Evolutionary conservation across 2,888 invertebrate species (phyloP), one percentile per base, ranked within the genome.

Genomic region (Perdita meconis): DNA sequence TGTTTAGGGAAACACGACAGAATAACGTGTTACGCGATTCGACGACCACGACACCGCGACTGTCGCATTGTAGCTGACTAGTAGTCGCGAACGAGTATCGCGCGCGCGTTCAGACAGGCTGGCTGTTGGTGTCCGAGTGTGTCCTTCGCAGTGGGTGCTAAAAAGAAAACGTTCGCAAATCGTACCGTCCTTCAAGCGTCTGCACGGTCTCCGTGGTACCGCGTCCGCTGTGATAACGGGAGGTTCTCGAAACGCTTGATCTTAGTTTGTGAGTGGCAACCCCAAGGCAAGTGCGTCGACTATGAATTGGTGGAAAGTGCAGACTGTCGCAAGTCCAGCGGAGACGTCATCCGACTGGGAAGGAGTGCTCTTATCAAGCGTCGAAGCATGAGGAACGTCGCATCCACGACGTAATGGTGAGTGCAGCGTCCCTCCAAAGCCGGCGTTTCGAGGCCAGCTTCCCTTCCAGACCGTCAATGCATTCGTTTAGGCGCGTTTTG

Each of bases 321-420:
- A 42, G 53, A 53, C 70, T 69, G 72, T 81, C 64, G 77, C 67
- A 63, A 66, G 59, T 68, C 64, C 69, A 64, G 30, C 65, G 59
- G 55, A 68, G 71, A 74, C 80, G 69, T 78, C 80, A 76, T 64
- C 69, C 81, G 84, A 78, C 84, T 86, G 86, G 77, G 79, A 81
- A 82, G 84, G 84, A 81, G 82, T 84, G 79, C 81, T 88, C 74
- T 82, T 87, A 76, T 87, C 80, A 82, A 83, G 81, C 80, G 86
- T 83, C 85, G 87, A 86, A 88, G 89, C 86, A 89, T 90, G 90
- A 90, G 88, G 89, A 81, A 89, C 85, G 86, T 83, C 82, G 87
- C 83, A 87, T 80, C 81, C 81, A 86, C 85, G 68, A 87, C 88
- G 89, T 90, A 90, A 90, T 89, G 90, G 90, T 90, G 81, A 86